Evolutionary conservation across 2,888 invertebrate genomes (phyloP), one percentile per base, ranked within the genome.

Genomic region (Halictus ligatus): DNA sequence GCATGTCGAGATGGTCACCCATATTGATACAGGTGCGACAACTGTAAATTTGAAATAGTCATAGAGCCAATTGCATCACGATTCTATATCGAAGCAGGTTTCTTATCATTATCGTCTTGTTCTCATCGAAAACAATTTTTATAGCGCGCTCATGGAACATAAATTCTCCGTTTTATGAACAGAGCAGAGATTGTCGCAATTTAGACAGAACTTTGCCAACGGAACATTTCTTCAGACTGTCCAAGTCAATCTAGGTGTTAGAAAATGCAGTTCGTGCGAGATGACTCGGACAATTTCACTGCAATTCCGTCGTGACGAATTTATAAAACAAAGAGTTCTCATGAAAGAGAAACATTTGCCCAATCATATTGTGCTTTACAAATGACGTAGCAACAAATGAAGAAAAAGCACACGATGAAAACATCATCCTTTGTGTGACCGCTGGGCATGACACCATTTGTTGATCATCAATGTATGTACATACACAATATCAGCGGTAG

Each of bases 221-320:
- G 18, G 10, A 15, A 18, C 29, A 10, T 73, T 73, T 29, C 48
- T 15, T 46, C 67, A 13, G 18, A 35, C 43, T 43, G 13, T 0
- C 43, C 40, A 15, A 6, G 43, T n/a, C 75, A 40, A 64, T 75
- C 58, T 48, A 67, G 79, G 74, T 60, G 67, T 72, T 83, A 77
- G 83, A 86, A 87, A 86, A 78, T 83, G 40, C 50, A 64, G 46
- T 72, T 77, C 83, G 5, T 60, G 50, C 50, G 74, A 75, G 77
- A 67, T 75, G 78, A 83, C 74, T 72, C 83, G 25, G 40, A 58
- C 54, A 80, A 75, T 87, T 80, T 87, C 87, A 75, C 80, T 83
- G 72, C 69, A 86, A 79, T 86, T 78, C 80, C 78, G 35, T 58
- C 50, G 78, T 78, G 74, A 87, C 60, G 75, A 75, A 84, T 60